A percentile compares a stretch with the other conserved stretches of the same genome.
Evolutionary conservation across 2,797 vertebrate genomes (phyloP).

Genomic region (Astyanax mexicanus): DNA sequence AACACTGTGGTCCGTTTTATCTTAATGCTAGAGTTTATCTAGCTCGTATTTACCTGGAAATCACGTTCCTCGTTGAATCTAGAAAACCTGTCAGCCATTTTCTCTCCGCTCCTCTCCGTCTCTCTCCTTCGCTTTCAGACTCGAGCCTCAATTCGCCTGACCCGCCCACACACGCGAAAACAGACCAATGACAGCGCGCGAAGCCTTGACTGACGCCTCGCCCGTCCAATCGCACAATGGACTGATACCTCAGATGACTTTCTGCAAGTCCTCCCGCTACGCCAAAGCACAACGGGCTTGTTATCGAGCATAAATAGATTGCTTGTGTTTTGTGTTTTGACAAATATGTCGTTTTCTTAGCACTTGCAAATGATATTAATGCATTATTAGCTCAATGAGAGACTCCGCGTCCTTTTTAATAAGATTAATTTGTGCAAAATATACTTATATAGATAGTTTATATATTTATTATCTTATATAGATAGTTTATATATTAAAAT

Average conservation of each 20-base stretch:
- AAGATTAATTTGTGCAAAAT: too few species aligned
- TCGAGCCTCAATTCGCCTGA: conserved; percentile 61
- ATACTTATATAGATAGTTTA: too few species aligned
- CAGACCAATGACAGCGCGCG: conserved; percentile 45
- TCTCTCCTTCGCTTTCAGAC: conserved; percentile 59
- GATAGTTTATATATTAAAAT: too few species aligned
- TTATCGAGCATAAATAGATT: background rate
- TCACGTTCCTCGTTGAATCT: conserved; percentile 98
- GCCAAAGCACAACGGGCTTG: background rate
- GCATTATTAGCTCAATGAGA: too few species aligned
- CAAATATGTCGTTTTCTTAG: too few species aligned
- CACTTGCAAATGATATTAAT: too few species aligned
- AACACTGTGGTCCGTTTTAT: too few species aligned
- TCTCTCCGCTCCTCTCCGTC: conserved; percentile 76
- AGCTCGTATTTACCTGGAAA: conserved; percentile 90
- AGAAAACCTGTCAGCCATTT: conserved; percentile 99
- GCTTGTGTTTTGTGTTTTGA: too few species aligned
- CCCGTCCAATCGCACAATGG: conserved; percentile 38
- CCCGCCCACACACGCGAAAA: conserved; percentile 54
- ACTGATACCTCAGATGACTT: background rate
- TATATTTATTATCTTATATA: too few species aligned
- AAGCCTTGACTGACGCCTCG: conserved; percentile 38
- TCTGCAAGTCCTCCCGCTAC: background rate
- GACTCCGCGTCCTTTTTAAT: too few species aligned
- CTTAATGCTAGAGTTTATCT: too few species aligned